These are phyloP conservation scores for Acanthacorydalis orientalis DNA, from an alignment of 2,888 invertebrate species.

Conservation along the genomic window DNA sequence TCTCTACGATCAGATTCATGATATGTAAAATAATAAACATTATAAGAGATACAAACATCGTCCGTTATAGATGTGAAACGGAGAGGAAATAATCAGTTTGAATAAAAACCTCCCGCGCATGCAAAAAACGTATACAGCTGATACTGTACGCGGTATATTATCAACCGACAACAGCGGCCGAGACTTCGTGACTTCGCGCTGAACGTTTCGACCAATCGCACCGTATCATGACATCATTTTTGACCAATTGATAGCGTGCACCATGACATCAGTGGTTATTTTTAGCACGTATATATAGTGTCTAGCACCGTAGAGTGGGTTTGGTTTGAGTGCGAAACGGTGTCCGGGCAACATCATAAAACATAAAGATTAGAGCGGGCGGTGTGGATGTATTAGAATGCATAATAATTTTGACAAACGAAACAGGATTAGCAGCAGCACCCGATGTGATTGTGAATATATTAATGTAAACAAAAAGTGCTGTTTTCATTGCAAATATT, in stretches of 20 bases:
- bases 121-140: too few relatives aligned
- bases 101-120: too few relatives aligned
- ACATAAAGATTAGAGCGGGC: not conserved
- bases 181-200: constrained; percentile 10
- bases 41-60: too few relatives aligned
- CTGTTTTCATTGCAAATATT: not conserved
- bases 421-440: not conserved
- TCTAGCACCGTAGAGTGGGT: constrained; percentile 21
- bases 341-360: constrained; percentile 17
- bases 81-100: too few relatives aligned
- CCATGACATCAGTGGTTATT: constrained; percentile 24
- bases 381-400: not conserved
- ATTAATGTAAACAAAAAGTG: not conserved
- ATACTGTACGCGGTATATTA: too few relatives aligned
- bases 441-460: not conserved
- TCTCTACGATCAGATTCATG: too few relatives aligned
- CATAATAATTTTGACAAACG: not conserved
- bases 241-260: constrained; percentile 15
- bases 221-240: constrained; percentile 17
- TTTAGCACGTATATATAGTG: constrained; percentile 22
- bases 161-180: too few relatives aligned
- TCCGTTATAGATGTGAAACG: too few relatives aligned
- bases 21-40: too few relatives aligned
- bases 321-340: constrained; percentile 24
- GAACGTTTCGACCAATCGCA: constrained; percentile 17